Base-by-base conservation (phyloP, 2,888 invertebrate genomes). In the Rosalia funebris region DNA sequence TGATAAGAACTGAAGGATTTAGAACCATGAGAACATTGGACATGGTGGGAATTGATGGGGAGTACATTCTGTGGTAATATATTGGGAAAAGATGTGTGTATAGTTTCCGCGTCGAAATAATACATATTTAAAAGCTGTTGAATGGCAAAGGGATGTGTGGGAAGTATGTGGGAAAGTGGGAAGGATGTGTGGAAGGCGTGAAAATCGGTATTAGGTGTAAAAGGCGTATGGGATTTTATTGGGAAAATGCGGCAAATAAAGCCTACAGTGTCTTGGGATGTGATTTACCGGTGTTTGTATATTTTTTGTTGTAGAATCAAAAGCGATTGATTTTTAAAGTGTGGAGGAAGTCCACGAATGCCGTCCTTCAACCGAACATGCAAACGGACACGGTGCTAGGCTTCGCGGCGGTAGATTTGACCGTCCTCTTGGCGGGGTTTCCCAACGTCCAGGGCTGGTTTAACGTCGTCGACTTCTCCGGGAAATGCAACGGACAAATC, bases 381-480 rank as follows among this genome's bases (percentile, higher is more conserved):
- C 82, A 85, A 58, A 84, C 83, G 57, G 88, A 88, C 74, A 80
- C 83, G 4, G 84, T 88, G 0, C 79, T 88, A 52, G 88, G 88
- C 2, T 86, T 87, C 75, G 84, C 86, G 9, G 83, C 86, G 2
- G 76, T 89, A 16, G 87, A 88, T 79, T 77, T 89, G 36, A 84
- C 83, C 1, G 82, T 84, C 14, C 77, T 88, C 17, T 69, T 82
- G 14, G 80, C 82, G 32, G 84, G 84, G 2, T 81, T 85, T 65
- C 83, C 84, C 7, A 81, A 81, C 25, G 82, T 88, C 46, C 84
- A 83, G 45, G 88, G 87, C n/a, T 87, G 87, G 85, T 88, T 86
- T 71, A 86, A 87, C 73, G 86, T 89, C 44, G 82, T 86, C n/a
- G 87, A 88, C 70, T 86, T 87, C 65, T 76, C 80, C 2, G 83